phyloP scores from a whole-genome alignment of 2,113 vertebrate genomes.

The Eurystomus gularis region DNA sequence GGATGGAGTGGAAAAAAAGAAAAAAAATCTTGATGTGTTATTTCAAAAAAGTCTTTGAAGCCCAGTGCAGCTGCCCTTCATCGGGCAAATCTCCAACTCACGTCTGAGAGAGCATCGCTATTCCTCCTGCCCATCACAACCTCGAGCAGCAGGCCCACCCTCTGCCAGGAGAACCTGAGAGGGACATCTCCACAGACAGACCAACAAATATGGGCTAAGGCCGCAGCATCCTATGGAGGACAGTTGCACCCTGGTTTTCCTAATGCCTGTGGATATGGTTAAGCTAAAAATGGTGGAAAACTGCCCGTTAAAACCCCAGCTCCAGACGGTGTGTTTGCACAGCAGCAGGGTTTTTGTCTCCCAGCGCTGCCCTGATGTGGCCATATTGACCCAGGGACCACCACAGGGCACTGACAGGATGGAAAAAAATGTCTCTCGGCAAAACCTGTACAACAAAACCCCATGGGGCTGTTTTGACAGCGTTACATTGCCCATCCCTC shows the following conservation, averaged over 20 bases:
- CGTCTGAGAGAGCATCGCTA: not conserved
- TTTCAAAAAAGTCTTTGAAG: not conserved
- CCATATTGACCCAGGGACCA: rapidly evolving
- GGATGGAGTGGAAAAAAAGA: not conserved
- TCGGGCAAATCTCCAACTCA: not conserved
- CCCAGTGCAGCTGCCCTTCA: not conserved
- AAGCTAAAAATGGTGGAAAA: not conserved
- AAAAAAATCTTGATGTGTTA: not conserved
- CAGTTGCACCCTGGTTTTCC: not conserved
- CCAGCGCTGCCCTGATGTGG: not conserved
- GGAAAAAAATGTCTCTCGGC: not conserved
- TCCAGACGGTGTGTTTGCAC: not conserved
- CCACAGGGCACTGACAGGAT: not conserved
- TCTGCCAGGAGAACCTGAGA: not conserved
- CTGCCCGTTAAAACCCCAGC: not conserved
- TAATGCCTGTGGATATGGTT: not conserved
- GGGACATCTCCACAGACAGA: not conserved
- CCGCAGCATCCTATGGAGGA: not conserved
- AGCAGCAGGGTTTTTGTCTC: not conserved
- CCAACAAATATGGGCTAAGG: not conserved
- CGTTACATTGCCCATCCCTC: rapidly evolving
- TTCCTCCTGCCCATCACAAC: not conserved
- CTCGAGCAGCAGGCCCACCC: not conserved
- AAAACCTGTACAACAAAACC: not conserved
- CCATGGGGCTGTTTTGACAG: not conserved